phyloP scores from a whole-genome alignment of 2,797 vertebrate genomes.

The Pampus argenteus region DNA sequence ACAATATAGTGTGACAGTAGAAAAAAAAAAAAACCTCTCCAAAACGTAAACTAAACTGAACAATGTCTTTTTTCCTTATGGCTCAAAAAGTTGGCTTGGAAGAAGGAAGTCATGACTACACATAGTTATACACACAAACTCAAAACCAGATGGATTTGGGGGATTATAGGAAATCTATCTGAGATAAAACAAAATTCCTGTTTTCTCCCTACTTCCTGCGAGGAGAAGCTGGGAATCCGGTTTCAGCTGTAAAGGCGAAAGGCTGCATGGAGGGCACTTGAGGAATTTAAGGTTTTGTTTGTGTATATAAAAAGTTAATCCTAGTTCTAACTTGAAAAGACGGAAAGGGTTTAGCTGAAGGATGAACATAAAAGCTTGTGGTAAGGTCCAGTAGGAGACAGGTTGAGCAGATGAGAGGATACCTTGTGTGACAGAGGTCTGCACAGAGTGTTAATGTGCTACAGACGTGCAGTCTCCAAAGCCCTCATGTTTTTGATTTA shows the following conservation, averaged over 20 bases:
- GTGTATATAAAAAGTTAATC: constrained; percentile 69
- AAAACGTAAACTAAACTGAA: background rate
- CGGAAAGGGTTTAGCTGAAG: constrained; percentile 47
- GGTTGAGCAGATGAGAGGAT: constrained; percentile 47
- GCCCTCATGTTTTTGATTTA: constrained; percentile 48
- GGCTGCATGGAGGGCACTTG: constrained; percentile 19
- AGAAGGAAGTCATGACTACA: constrained; percentile 45
- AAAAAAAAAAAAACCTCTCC: background rate
- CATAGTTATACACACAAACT: constrained; percentile 40
- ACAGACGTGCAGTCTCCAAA: constrained; percentile 36
- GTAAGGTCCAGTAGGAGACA: constrained; percentile 45
- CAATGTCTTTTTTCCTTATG: constrained; percentile 36
- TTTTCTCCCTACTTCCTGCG: constrained; percentile 62
- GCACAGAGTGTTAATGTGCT: constrained; percentile 57
- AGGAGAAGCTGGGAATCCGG: constrained; percentile 37
- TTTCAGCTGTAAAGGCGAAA: constrained; percentile 50
- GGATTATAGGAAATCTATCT: constrained; percentile 69
- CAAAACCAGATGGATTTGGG: constrained; percentile 58
- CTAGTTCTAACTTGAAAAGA: constrained; percentile 66
- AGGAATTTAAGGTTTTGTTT: constrained; percentile 72
- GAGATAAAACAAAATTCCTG: constrained; percentile 68
- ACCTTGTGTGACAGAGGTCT: constrained; percentile 36
- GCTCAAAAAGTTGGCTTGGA: constrained; percentile 24
- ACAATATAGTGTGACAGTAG: background rate
- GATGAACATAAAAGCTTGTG: constrained; percentile 56